Conservation (phyloP, 2,797 vertebrate genomes). For the Malacoraja senta region DNA sequence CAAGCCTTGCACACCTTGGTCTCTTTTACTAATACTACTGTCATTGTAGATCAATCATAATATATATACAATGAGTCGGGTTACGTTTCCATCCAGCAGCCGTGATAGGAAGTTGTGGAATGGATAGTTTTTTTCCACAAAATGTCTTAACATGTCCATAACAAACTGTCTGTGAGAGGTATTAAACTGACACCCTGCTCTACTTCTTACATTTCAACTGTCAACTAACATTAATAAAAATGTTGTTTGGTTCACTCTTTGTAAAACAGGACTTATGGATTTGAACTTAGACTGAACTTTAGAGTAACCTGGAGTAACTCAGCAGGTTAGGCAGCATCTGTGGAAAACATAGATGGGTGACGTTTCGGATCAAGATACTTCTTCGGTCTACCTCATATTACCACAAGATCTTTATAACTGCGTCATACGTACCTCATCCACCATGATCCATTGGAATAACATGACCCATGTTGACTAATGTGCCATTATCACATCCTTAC, state of each 20-base stretch:
- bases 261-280: background rate
- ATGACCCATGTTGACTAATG: background rate
- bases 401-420: background rate
- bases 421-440: background rate
- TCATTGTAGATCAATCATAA: constrained; percentile 27
- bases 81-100: background rate
- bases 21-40: background rate
- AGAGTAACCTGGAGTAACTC: too few species aligned
- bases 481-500: background rate
- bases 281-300: background rate
- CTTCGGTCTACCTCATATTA: background rate
- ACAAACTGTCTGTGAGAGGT: background rate
- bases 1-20: constrained; percentile 9
- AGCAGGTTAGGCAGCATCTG: too few species aligned
- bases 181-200: background rate
- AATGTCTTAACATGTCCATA: background rate
- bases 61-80: background rate
- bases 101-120: background rate
- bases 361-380: too few species aligned
- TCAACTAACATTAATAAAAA: background rate
- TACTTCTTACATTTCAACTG: background rate
- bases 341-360: too few species aligned
- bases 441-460: background rate
- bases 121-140: background rate
- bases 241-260: background rate